A percentile compares a stretch with the other conserved stretches of the same genome.
These are phyloP conservation scores for Drosophila oshimai DNA, from an alignment of 1,140 invertebrate genomes.

Conservation along the genomic window DNA sequence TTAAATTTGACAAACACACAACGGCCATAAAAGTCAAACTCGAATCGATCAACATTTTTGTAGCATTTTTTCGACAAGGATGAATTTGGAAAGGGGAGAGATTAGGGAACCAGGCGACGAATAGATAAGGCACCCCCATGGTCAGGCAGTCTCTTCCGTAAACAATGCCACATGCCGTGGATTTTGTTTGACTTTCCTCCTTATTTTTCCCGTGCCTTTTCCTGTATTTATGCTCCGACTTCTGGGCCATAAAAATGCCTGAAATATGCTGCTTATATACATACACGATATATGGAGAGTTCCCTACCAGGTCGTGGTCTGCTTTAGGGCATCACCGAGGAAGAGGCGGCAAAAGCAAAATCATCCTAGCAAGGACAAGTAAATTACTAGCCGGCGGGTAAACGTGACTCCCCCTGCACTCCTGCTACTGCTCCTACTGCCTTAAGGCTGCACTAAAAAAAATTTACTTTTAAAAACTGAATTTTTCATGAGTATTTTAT, in stretches of 20 bases:
- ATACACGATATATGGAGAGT: slow-evolving; percentile 36
- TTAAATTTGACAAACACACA: slow-evolving; percentile 7
- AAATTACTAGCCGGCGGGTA: slow-evolving; percentile 56
- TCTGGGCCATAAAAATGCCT: slow-evolving; percentile 56
- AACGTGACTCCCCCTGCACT: slow-evolving; percentile 15
- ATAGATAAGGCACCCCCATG: slow-evolving; percentile 47
- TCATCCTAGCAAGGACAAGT: slow-evolving; percentile 5
- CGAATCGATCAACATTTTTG: slow-evolving; percentile 61
- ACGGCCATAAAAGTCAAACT: slow-evolving; percentile 48
- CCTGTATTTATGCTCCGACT: slow-evolving; percentile 10
- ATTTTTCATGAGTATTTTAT: no score
- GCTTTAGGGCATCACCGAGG: slow-evolving; percentile 49
- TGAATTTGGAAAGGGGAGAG: slow-evolving; percentile 6
- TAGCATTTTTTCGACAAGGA: slow-evolving; percentile 18
- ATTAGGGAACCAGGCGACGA: slow-evolving; percentile 25
- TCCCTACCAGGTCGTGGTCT: slow-evolving; percentile 3
- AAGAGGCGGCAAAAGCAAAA: slow-evolving; percentile 23
- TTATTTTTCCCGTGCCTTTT: background rate
- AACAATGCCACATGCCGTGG: slow-evolving; percentile 42
- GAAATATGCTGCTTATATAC: slow-evolving; percentile 71
- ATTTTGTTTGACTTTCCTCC: background rate
- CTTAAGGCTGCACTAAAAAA: slow-evolving; percentile 2
- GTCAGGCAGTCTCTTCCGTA: slow-evolving; percentile 47
- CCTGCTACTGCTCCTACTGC: background rate
- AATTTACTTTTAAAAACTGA: background rate